A percentile compares a stretch with the other conserved stretches of the same genome.
Evolutionary conservation across 2,797 vertebrate species (phyloP).

Genomic region (Nyctibius grandis): DNA sequence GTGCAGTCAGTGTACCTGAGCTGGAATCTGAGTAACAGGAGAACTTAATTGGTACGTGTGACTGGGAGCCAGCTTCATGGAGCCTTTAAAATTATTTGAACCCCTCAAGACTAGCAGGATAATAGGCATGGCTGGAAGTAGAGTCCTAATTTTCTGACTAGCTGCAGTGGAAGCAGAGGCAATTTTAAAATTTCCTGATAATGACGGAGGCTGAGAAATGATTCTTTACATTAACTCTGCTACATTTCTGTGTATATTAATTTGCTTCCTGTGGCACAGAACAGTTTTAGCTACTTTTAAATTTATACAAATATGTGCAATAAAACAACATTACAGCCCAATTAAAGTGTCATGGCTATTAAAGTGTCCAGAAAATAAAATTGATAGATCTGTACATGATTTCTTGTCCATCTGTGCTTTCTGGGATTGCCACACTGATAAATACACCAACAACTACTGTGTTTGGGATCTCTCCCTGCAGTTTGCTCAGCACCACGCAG

Average conservation of each 20-base stretch:
- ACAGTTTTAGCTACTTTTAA: conserved; percentile 3
- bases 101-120: neutral
- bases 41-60: neutral
- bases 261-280: conserved; percentile 14
- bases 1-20: neutral
- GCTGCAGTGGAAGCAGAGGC: neutral
- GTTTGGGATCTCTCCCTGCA: neutral
- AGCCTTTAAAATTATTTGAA: neutral
- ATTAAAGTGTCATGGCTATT: conserved; percentile 7
- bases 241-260: neutral
- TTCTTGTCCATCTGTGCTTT: conserved; percentile 5
- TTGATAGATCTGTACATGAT: neutral
- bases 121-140: neutral
- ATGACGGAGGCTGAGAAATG: neutral
- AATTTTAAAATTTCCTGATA: neutral
- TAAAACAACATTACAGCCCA: conserved; percentile 33
- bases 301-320: conserved; percentile 24
- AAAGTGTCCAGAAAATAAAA: conserved; percentile 24
- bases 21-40: neutral
- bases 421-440: neutral
- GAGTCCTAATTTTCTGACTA: conserved; percentile 27
- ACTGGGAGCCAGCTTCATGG: neutral
- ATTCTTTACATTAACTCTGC: conserved; percentile 10
- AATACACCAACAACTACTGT: neutral
- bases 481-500: neutral